phyloP scores from a whole-genome alignment of 2,888 invertebrate species.

The Pollenia amentaria region DNA sequence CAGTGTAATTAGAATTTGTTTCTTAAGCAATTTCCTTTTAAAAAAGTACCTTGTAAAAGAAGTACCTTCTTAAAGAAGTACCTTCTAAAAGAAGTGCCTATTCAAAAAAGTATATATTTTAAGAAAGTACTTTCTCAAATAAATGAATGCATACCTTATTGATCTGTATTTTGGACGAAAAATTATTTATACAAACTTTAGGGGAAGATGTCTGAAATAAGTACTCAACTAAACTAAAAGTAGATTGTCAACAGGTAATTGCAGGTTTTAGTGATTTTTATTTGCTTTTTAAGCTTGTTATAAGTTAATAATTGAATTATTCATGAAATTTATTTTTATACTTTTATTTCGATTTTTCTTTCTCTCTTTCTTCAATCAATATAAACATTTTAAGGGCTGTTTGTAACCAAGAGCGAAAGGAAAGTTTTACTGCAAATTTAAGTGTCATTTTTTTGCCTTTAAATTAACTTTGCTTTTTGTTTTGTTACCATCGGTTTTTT shows the following conservation, averaged over 20 bases:
- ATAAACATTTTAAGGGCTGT: slow-evolving; percentile 15
- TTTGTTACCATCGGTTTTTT: background rate
- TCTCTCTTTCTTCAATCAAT: background rate
- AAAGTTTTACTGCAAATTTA: slow-evolving; percentile 46
- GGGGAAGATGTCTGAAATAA: slow-evolving; percentile 5
- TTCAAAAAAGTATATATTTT: too few relatives aligned
- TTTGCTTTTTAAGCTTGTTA: slow-evolving; percentile 75
- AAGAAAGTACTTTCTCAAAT: background rate
- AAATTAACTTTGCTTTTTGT: slow-evolving; percentile 44
- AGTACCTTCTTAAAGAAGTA: too few relatives aligned
- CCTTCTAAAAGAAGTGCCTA: too few relatives aligned
- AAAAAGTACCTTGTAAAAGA: too few relatives aligned
- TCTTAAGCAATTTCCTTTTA: too few relatives aligned
- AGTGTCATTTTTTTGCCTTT: slow-evolving; percentile 45
- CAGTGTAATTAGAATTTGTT: too few relatives aligned
- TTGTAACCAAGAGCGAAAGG: background rate
- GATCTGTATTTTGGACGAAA: background rate
- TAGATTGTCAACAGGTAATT: slow-evolving; percentile 82
- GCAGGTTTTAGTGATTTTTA: slow-evolving; percentile 78
- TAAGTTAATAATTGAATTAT: slow-evolving; percentile 75
- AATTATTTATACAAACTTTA: background rate
- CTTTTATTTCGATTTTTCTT: slow-evolving; percentile 9
- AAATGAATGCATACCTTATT: slow-evolving; percentile 14
- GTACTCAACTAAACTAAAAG: slow-evolving; percentile 53
- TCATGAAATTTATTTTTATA: slow-evolving; percentile 67